Conservation (phyloP, 2,888 invertebrate genomes). For the Phasia obesa region DNA sequence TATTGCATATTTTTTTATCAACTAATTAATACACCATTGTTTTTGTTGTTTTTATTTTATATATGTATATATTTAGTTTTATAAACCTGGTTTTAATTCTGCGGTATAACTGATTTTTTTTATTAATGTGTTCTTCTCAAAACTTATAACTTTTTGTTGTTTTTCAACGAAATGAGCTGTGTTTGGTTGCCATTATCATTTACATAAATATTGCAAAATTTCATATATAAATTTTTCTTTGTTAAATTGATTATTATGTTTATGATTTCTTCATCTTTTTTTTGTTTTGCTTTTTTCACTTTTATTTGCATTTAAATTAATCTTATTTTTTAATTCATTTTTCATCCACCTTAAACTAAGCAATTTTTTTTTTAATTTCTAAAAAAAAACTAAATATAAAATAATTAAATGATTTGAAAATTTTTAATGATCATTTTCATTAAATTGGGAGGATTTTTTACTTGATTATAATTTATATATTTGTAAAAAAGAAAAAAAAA, state of each 20-base stretch:
- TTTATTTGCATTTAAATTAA: conserved; percentile 71
- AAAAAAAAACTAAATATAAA: conserved; percentile 68
- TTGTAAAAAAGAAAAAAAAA: conserved; percentile 28
- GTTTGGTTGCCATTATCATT: conserved; percentile 1
- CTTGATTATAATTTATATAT: conserved; percentile 16
- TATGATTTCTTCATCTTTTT: conserved; percentile 18
- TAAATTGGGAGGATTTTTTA: conserved; percentile 35
- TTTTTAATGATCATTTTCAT: conserved; percentile 53
- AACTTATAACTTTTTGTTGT: conserved; percentile 61
- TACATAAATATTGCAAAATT: conserved; percentile 53
- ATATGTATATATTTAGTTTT: conserved; percentile 58
- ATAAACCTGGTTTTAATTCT: conserved; percentile 69
- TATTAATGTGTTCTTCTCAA: conserved; percentile 36
- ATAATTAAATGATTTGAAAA: conserved; percentile 64
- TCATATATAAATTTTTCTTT: conserved; percentile 53
- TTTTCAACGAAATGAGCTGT: conserved; percentile 65
- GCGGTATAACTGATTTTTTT: conserved; percentile 60
- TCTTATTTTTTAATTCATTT: conserved; percentile 63
- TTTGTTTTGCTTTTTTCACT: conserved; percentile 23
- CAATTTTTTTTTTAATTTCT: conserved; percentile 55
- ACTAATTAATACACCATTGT: conserved; percentile 67
- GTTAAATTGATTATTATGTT: conserved; percentile 45
- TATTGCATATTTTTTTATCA: conserved; percentile 58
- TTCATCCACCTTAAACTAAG: conserved; percentile 62
- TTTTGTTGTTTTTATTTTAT: conserved; percentile 37